Percentiles rank a stretch among this genome's conserved stretches.
These are phyloP conservation scores for Ceratoteleas bidentatus DNA, from an alignment of 1,140 invertebrate genomes.

Conservation along the genomic window DNA sequence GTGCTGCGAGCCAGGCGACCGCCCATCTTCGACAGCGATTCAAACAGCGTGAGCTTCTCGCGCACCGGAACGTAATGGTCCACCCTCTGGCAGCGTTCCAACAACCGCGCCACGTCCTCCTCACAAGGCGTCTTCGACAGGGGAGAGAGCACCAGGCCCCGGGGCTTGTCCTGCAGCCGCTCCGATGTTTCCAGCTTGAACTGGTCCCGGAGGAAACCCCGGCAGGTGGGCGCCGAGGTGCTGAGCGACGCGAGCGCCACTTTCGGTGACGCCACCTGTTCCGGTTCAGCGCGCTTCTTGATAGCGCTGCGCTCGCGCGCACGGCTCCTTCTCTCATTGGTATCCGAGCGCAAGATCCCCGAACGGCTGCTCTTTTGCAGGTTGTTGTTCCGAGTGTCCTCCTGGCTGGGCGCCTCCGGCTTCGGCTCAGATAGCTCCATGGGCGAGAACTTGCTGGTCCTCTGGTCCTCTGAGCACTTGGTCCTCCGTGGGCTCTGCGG, in stretches of 20 bases:
- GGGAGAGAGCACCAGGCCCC: background rate
- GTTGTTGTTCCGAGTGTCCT: slow-evolving; percentile 71
- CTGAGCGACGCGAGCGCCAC: too few relatives aligned
- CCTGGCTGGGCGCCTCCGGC: slow-evolving; percentile 35
- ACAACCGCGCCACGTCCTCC: slow-evolving; percentile 80
- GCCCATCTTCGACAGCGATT: slow-evolving; percentile 82
- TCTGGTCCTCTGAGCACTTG: slow-evolving; percentile 26
- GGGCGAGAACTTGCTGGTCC: slow-evolving; percentile 52
- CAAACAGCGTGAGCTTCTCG: slow-evolving; percentile 84
- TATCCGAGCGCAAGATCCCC: slow-evolving; percentile 68
- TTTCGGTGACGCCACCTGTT: too few relatives aligned
- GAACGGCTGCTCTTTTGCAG: slow-evolving; percentile 19
- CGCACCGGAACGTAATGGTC: slow-evolving; percentile 84
- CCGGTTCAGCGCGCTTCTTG: slow-evolving; percentile 27
- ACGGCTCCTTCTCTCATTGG: slow-evolving; percentile 73
- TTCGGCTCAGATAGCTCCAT: slow-evolving; percentile 9
- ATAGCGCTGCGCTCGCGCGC: slow-evolving; percentile 75
- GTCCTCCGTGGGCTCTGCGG: slow-evolving; percentile 1
- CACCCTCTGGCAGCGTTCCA: slow-evolving; percentile 83
- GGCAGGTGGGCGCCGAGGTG: slow-evolving; percentile 11
- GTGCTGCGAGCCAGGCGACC: slow-evolving; percentile 81
- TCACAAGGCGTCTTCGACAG: slow-evolving; percentile 67
- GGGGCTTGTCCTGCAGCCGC: slow-evolving; percentile 6
- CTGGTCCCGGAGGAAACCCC: background rate
- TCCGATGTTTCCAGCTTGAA: background rate